Percentiles rank a stretch among this genome's conserved stretches.
These are phyloP conservation scores for Acyrthosiphon pisum DNA, from an alignment of 1,140 invertebrate species.

Conservation along the genomic window DNA sequence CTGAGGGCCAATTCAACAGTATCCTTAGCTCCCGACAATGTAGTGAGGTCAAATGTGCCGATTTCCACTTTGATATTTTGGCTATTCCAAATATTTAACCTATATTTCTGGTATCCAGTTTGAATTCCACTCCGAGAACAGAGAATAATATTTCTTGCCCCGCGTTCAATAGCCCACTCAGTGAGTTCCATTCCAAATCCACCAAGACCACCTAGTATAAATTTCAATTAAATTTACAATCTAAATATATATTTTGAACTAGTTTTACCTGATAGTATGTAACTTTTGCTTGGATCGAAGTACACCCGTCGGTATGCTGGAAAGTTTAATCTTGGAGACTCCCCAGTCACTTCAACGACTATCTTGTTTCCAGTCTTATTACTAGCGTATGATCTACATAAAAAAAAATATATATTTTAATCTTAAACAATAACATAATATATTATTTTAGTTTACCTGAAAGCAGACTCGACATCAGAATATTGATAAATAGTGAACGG, in stretches of 20 bases:
- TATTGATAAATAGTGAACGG: neutral
- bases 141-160: conserved; percentile 52
- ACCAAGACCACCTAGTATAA: conserved; percentile 66
- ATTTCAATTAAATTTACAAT: neutral
- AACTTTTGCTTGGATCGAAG: conserved; percentile 36
- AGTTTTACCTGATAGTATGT: conserved; percentile 25
- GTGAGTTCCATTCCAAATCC: conserved; percentile 58
- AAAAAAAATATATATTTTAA: neutral
- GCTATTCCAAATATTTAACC: conserved; percentile 48
- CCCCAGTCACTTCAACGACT: neutral
- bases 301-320: neutral
- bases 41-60: conserved; percentile 51
- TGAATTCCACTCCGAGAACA: conserved; percentile 57
- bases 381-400: neutral
- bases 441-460: neutral
- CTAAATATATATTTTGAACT: too few species aligned
- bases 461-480: conserved; percentile 1
- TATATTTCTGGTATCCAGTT: conserved; percentile 58
- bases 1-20: conserved; percentile 15
- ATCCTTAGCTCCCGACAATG: conserved; percentile 38
- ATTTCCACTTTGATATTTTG: conserved; percentile 45
- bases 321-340: neutral
- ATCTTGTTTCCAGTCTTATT: conserved; percentile 38
- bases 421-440: neutral
- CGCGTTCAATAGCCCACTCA: conserved; percentile 48